Conservation (phyloP, 2,113 vertebrate species). For the Anoplopoma fimbria region DNA sequence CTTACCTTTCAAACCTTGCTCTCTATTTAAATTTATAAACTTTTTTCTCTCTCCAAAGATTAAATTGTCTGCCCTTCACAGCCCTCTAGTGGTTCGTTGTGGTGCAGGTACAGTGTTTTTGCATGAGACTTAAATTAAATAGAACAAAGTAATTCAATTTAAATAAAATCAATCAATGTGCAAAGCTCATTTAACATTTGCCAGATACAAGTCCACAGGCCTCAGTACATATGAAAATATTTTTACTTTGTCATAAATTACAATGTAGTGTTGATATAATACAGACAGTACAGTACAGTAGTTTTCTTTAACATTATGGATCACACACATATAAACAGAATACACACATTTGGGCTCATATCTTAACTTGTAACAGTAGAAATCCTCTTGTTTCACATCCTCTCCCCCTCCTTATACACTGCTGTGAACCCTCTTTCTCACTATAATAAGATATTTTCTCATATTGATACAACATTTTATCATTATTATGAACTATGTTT, state of each 20-base stretch:
- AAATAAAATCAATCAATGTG: not conserved
- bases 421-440: not conserved
- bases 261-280: not conserved
- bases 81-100: constrained; percentile 17
- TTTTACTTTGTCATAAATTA: not conserved
- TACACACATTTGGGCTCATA: not conserved
- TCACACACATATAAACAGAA: not conserved
- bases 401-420: not conserved
- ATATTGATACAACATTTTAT: not conserved
- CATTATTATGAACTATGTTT: not conserved
- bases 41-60: not conserved
- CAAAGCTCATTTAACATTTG: not conserved
- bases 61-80: not conserved
- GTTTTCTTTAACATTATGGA: too few relatives aligned
- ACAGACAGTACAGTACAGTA: too few relatives aligned
- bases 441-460: not conserved
- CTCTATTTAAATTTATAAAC: not conserved
- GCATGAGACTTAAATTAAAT: not conserved
- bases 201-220: not conserved
- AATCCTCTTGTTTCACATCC: not conserved
- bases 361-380: not conserved
- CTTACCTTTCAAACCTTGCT: not conserved
- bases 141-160: not conserved
- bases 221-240: not conserved
- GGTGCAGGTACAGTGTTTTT: not conserved